Conservation (phyloP, 2,113 vertebrate species). For the Pycnonotus jocosus region DNA sequence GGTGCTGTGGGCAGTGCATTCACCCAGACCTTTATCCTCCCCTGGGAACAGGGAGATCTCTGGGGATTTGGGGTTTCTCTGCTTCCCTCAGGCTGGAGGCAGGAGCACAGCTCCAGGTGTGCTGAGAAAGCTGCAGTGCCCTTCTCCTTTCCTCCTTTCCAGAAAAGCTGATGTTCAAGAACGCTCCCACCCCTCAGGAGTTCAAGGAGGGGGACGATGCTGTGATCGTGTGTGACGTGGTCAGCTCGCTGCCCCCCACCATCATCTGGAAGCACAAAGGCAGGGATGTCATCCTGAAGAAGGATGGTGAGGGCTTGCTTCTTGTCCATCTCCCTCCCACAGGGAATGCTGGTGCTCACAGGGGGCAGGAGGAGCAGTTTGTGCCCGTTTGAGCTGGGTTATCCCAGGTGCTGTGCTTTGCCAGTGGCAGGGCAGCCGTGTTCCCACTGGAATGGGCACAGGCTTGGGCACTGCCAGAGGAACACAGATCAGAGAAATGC, state of each 20-base stretch:
- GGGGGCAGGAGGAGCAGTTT: not conserved
- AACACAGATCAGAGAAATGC: not conserved
- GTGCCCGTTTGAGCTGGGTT: too few species aligned
- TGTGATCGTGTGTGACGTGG: conserved; percentile 87
- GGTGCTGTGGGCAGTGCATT: not conserved
- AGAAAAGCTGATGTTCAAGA: conserved; percentile 97
- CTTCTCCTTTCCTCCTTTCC: conserved; percentile 5
- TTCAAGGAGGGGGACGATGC: conserved; percentile 92
- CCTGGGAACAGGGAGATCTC: accelerated
- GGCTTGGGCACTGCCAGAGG: not conserved
- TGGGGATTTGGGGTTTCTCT: not conserved
- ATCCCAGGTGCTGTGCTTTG: not conserved
- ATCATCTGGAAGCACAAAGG: conserved; percentile 94
- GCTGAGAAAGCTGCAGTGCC: not conserved
- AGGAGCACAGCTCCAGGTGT: not conserved
- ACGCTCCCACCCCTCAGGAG: conserved; percentile 92
- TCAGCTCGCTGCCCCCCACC: conserved; percentile 88
- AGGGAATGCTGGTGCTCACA: not conserved
- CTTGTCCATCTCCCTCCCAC: not conserved
- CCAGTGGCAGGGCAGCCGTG: accelerated
- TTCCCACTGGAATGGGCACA: not conserved
- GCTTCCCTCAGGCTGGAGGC: not conserved
- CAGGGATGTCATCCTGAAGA: conserved; percentile 85
- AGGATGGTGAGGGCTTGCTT: conserved; percentile 83
- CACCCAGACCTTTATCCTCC: not conserved